A percentile compares a stretch with the other conserved stretches of the same genome.
Evolutionary conservation across 2,888 invertebrate genomes (phyloP).

Genomic region (Perizoma affinitatum): DNA sequence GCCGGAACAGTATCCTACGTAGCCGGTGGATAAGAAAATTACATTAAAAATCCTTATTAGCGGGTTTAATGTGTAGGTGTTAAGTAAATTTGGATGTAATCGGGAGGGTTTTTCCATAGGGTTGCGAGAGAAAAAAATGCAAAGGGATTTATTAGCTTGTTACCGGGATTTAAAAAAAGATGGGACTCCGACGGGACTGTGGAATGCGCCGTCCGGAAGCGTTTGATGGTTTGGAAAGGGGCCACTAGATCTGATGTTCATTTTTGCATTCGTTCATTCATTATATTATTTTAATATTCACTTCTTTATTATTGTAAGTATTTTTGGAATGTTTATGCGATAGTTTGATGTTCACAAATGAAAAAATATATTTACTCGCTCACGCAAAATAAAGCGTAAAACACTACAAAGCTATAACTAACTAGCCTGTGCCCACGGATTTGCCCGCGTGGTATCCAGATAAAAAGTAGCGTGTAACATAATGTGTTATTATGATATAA

Average conservation of each 20-base stretch:
- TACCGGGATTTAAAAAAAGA: conserved; percentile 81
- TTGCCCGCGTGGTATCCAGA: no score
- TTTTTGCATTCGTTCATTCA: conserved; percentile 65
- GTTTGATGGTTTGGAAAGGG: conserved; percentile 67
- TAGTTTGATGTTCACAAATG: conserved; percentile 29
- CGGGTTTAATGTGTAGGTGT: conserved; percentile 78
- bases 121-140: conserved; percentile 75
- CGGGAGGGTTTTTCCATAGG: conserved; percentile 73
- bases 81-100: conserved; percentile 85
- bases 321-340: conserved; percentile 22
- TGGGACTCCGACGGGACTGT: conserved; percentile 63
- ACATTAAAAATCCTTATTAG: conserved; percentile 76
- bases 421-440: no score
- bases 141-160: conserved; percentile 83
- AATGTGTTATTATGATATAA: no score
- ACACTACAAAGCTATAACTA: no score
- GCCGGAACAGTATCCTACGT: conserved; percentile 50
- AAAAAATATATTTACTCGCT: no score
- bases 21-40: conserved; percentile 72
- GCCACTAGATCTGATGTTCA: conserved; percentile 63
- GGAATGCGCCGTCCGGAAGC: conserved; percentile 67
- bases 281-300: conserved; percentile 57
- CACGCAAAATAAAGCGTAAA: no score
- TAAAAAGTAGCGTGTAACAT: no score
- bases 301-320: conserved; percentile 32